Evolutionary conservation across 2,888 invertebrate species (phyloP), one percentile per base, ranked within the genome.

Genomic region (Eudasyphora cyanicolor): DNA sequence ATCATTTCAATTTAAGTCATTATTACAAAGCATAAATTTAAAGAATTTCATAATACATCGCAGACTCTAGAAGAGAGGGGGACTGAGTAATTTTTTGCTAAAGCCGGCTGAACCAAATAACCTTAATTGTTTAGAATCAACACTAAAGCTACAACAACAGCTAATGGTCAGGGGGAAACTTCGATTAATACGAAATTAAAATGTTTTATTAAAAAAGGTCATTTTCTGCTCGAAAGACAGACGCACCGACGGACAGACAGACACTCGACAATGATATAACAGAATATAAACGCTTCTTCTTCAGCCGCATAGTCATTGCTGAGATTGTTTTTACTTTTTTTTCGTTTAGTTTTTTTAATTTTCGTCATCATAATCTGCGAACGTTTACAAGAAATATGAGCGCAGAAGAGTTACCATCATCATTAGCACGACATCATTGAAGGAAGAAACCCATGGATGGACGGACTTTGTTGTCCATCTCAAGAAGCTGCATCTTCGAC

Each of bases 1-100:
- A 81, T 84, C 75, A 79, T 76, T 78, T 79, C 75, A 84, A 84
- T 84, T 76, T 79, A 51, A 84, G 81, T 84, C 84, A 84, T 84
- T 84, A 84, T 84, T 84, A 84, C 84, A 29, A 79, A 73, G 84
- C 84, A 84, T 45, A 73, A 81, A 78, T 81, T 69, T 69, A 3
- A 81, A 79, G 81, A 81, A 84, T 84, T 84, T 84, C 84, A 81
- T 79, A 84, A 84, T 78, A 1, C 17, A 17, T 3, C 2, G 38
- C 8, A 38, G 5, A 14, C 12, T 4, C 14, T n/a, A n/a, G n/a
- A 8, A 27, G 14, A 27, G 57, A 12, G 27, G 27, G 1, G 54
- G 2, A 21, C 27, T 2, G 29, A n/a, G 29, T 4, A 4, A 14
- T 17, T 79, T 76, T 49, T 67, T 64, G n/a, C 27, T 14, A 14